Evolutionary conservation across 2,113 vertebrate genomes (phyloP), one percentile per base, ranked within the genome.

Genomic region (Siphamia tubifer): DNA sequence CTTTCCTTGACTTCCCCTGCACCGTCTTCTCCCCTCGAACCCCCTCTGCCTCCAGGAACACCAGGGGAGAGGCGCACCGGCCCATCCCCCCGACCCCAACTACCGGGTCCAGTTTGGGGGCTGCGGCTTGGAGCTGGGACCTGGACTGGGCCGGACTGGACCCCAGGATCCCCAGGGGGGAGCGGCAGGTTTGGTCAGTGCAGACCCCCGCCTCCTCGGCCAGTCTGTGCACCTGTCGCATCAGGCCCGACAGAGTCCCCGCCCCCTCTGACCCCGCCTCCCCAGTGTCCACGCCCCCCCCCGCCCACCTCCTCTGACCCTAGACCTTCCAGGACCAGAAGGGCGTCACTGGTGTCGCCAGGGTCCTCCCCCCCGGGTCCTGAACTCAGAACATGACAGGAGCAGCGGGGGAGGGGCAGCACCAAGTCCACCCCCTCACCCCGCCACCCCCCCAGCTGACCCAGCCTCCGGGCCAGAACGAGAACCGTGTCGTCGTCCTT

Each of bases 241-340:
- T 91, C 74, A 85, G 87, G 9, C 84, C n/a, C 0, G 64, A 91
- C 17, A 61, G 77, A 0, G 67, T 34, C 4, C 53, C 77, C 0
- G 43, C 63, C 5, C 74, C 74, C 11, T 35, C 57, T 2, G 38
- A 3, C 0, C 48, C 42, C 54, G 63, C 3, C 54, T 16, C 48
- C 30, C 28, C 24, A 12, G 34, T 15, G 2, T 87, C 21, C 84
- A 89, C 52, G 74, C 84, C 21, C 32, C 52, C 43, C 8, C 56
- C n/a, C 30, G 5, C 85, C 89, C 11, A 90, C 87, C 57, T 93
- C 92, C 39, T 92, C 93, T 6, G 93, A 92, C 3, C 93, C 93
- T 64, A 94, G 81, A 32, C 92, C 95, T 35, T 96, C 94, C 52
- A 96, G 82, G 12, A 96, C 94, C 62, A 96, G 81, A 53, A 96